Evolutionary conservation across 2,113 vertebrate genomes (phyloP), one percentile per base, ranked within the genome.

Genomic region (Prinia subflava): DNA sequence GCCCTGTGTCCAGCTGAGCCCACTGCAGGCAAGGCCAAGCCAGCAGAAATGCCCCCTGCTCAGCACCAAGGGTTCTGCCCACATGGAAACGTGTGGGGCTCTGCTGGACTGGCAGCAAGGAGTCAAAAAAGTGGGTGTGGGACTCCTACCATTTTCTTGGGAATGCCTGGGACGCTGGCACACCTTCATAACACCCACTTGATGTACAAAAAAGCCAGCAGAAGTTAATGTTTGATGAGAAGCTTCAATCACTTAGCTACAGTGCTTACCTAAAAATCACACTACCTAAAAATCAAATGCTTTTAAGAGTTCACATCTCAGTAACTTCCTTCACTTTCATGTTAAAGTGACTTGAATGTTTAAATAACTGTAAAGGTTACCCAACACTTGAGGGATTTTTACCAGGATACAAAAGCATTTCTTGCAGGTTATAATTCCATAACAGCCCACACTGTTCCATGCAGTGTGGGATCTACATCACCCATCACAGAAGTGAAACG

Each of bases 181-280:
- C 84, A 22, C 5, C 35, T 53, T 78, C 39, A 35, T 52, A 95
- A 91, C 31, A 86, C 59, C 28, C 74, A 9, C 56, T 31, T 52
- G 57, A 67, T 13, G 47, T 16, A 88, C 10, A 85, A 64, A 81
- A 88, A 91, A 89, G 41, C 69, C 63, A 63, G 64, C 21, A 84
- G 83, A 89, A 87, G 62, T 82, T 89, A 78, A 73, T 90, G 62
- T 69, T 93, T 89, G 56, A 96, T 89, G 85, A 96, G 92, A 23
- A 89, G 27, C 77, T 94, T 85, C 70, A 92, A 68, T 86, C 35
- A 71, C 53, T 73, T 68, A 64, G 65, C 44, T 59, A 76, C 19
- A 82, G 70, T 13, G 25, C 74, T 78, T 67, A 84, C 74, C 91
- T 77, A 89, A 89, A 93, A 79, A 56, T 64, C 67, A 52, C 56